Percentiles rank a stretch among this genome's conserved stretches.
These are phyloP conservation scores for Wiebesia pumilae DNA, from an alignment of 1,140 invertebrate species.

Conservation along the genomic window DNA sequence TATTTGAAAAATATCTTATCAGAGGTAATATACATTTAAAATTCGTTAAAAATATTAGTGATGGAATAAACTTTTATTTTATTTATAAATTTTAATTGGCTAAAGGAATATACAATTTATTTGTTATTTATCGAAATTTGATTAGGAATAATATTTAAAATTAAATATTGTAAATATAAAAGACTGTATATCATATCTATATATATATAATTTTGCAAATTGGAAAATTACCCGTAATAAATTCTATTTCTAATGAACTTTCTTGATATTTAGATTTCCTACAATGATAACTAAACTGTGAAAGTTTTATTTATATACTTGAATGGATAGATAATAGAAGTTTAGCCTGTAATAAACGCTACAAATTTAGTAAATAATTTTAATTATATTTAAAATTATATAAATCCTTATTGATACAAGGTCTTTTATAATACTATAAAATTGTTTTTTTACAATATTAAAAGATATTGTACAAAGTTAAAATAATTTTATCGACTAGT, in stretches of 20 bases:
- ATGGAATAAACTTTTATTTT: too few relatives aligned
- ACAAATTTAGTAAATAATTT: not conserved
- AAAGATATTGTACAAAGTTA: not conserved
- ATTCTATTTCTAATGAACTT: not conserved
- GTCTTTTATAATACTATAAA: not conserved
- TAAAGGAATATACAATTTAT: too few relatives aligned
- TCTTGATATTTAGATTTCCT: not conserved
- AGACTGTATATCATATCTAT: too few relatives aligned
- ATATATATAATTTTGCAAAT: too few relatives aligned
- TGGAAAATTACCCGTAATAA: not conserved
- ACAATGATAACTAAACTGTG: not conserved
- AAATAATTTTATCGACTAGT: too few relatives aligned
- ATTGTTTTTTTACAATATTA: not conserved
- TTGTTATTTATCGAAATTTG: too few relatives aligned
- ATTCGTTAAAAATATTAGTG: too few relatives aligned
- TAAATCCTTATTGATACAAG: not conserved
- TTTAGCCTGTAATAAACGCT: not conserved
- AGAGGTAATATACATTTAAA: too few relatives aligned
- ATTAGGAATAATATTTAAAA: too few relatives aligned
- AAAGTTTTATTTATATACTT: not conserved
- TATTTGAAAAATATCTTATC: too few relatives aligned
- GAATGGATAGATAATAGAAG: not conserved
- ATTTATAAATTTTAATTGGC: too few relatives aligned
- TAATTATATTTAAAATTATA: not conserved
- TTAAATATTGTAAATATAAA: too few relatives aligned